Percentiles rank a stretch among this genome's conserved stretches.
These are phyloP conservation scores for Andrena bucephala DNA, from an alignment of 2,888 invertebrate genomes.

Conservation along the genomic window DNA sequence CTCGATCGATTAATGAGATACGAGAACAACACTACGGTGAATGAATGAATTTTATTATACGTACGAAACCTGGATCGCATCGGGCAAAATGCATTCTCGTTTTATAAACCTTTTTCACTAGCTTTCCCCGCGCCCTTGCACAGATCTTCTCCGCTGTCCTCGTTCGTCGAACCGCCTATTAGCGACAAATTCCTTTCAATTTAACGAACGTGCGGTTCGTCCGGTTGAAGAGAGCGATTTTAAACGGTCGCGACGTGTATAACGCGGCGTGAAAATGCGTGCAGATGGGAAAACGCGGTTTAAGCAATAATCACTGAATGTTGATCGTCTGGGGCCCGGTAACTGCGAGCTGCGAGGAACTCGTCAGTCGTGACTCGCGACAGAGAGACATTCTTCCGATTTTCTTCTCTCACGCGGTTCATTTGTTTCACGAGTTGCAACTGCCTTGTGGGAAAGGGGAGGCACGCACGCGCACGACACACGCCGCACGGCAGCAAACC, in stretches of 20 bases:
- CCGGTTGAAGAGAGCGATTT: conserved; percentile 14
- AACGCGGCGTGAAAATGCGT: neutral
- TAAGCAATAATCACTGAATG: conserved; percentile 32
- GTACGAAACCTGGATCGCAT: conserved; percentile 11
- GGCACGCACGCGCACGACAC: conserved; percentile 65
- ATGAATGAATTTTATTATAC: conserved; percentile 35
- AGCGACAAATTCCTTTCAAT: conserved; percentile 36
- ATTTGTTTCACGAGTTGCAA: conserved; percentile 33
- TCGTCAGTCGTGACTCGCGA: conserved; percentile 2
- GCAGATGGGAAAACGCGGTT: neutral
- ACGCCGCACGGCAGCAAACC: conserved; percentile 85
- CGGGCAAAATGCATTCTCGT: conserved; percentile 5
- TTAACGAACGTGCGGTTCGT: conserved; percentile 22
- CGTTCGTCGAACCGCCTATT: conserved; percentile 9
- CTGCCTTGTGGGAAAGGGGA: neutral
- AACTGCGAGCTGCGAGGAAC: neutral
- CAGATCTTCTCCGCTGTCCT: conserved; percentile 9
- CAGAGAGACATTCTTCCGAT: neutral
- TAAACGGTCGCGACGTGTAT: conserved; percentile 16
- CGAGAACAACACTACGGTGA: conserved; percentile 26
- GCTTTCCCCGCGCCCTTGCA: conserved; percentile 9
- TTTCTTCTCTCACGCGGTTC: conserved; percentile 33
- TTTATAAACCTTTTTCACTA: conserved; percentile 26
- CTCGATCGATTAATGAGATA: conserved; percentile 35
- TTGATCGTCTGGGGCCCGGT: neutral